Evolutionary conservation across 1,140 invertebrate genomes (phyloP), one percentile per base, ranked within the genome.

Genomic region (Nylanderia fulva): DNA sequence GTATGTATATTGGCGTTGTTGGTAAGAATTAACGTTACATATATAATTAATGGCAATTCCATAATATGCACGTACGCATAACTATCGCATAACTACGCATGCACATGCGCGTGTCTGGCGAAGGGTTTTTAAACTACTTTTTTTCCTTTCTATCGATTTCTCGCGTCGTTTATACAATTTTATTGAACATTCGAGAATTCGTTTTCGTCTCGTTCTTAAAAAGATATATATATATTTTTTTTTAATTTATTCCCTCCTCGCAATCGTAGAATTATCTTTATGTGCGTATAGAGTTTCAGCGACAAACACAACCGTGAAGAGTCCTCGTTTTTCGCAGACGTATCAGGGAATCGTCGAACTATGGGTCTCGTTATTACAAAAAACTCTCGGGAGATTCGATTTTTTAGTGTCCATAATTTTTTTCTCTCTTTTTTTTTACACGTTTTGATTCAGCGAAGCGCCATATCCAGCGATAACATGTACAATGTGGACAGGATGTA

Each of bases 1-100:
- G 86, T 68, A 88, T 74, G 86, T 68, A 88, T 74, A 88, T 74
- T 83, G 68, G 71, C 77, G 27, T 82, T 48, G 15, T 48, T 75
- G 84, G 45, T 77, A 88, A 71, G 76, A 69, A 84, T 52, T n/a
- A 86, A 56, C 87, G 79, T 63, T 48, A 48, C 15, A 18, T 80
- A 48, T 68, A 36, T 33, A 39, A 27, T 71, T 71, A 58, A 85
- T 61, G 56, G 75, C 83, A 85, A 88, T 88, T 90, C 75, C 88
- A 74, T 48, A 48, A 48, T 42, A 48, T 42, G 63, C 39, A 68
- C 45, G 29, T 63, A 54, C 60, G 24, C 56, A 33, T 33, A 58
- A 80, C 36, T 71, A 71, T 39, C 52, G 64, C n/a, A n/a, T n/a
- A n/a, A n/a, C 64, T 71, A 71, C 52, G 64, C 24, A 80, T 58